A percentile compares a stretch with the other conserved stretches of the same genome.
These are phyloP conservation scores for Gyrodactylus salaris DNA, from an alignment of 1,140 invertebrate genomes.

Conservation along the genomic window DNA sequence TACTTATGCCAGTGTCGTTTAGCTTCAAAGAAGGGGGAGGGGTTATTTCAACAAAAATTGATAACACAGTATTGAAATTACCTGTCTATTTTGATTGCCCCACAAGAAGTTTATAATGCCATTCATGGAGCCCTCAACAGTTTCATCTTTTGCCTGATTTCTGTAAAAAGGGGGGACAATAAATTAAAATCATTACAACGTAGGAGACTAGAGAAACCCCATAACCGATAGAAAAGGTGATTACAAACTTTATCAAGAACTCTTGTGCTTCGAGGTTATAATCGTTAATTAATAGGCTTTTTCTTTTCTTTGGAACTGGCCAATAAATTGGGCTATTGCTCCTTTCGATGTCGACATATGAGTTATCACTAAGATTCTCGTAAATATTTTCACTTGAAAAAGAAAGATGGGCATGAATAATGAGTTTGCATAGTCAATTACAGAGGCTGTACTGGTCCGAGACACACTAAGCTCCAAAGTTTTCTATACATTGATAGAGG, in stretches of 20 bases:
- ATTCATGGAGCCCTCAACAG: not conserved
- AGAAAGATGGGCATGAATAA: no score
- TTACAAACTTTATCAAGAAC: not conserved
- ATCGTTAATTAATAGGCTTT: not conserved
- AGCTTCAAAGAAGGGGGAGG: not conserved
- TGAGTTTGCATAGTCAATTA: no score
- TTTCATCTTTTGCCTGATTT: not conserved
- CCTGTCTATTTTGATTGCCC: not conserved
- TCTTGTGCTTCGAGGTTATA: not conserved
- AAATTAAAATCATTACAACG: not conserved
- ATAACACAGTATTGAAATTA: not conserved
- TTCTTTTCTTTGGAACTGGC: not conserved
- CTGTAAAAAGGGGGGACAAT: not conserved
- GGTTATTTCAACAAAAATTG: not conserved
- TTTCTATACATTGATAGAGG: no score
- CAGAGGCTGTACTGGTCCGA: no score
- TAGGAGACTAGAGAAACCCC: not conserved
- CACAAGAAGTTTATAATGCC: not conserved
- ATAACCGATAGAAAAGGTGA: not conserved
- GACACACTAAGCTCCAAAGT: no score
- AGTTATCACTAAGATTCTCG: no score
- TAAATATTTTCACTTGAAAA: no score
- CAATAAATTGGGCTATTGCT: no score
- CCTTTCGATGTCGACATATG: no score
- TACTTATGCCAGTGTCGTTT: not conserved